Conservation (phyloP, 2,888 invertebrate species). For the Agonopterix arenella region DNA sequence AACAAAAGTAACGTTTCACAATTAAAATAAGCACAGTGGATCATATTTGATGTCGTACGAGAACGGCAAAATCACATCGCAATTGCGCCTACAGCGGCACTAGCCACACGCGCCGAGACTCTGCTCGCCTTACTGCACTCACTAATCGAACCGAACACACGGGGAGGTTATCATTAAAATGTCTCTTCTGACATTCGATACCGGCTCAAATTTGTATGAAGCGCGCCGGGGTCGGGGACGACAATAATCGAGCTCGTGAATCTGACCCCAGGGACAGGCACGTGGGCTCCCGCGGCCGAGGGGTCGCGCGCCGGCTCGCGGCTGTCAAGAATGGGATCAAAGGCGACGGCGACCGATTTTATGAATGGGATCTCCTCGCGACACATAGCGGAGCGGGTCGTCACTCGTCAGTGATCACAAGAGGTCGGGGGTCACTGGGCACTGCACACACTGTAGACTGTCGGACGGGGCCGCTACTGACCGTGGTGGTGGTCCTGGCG, state of each 20-base stretch:
- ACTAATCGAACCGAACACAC: not conserved
- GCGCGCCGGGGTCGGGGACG: constrained; percentile 21
- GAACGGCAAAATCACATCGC: not conserved
- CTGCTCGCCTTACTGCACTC: too few relatives aligned
- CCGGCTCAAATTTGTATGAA: constrained; percentile 24
- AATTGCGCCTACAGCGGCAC: constrained; percentile 1
- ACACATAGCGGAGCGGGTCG: too few relatives aligned
- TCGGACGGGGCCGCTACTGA: constrained; percentile 33
- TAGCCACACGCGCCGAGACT: not conserved
- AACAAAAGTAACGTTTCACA: not conserved
- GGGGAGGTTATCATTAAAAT: not conserved
- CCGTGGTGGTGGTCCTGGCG: constrained; percentile 39
- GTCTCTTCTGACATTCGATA: constrained; percentile 9
- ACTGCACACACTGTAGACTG: not conserved
- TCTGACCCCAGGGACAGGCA: constrained; percentile 15
- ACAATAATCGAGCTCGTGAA: constrained; percentile 25
- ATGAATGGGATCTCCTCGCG: too few relatives aligned
- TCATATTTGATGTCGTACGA: too few relatives aligned
- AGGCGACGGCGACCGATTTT: constrained; percentile 5
- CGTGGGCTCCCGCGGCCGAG: constrained; percentile 16
- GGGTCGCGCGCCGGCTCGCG: constrained; percentile 13
- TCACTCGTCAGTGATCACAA: too few relatives aligned
- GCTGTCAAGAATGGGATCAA: constrained; percentile 17
- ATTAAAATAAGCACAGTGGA: too few relatives aligned
- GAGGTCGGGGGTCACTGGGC: constrained; percentile 3